These are phyloP conservation scores for Emys orbicularis DNA, from an alignment of 2,797 vertebrate species.

Conservation along the genomic window DNA sequence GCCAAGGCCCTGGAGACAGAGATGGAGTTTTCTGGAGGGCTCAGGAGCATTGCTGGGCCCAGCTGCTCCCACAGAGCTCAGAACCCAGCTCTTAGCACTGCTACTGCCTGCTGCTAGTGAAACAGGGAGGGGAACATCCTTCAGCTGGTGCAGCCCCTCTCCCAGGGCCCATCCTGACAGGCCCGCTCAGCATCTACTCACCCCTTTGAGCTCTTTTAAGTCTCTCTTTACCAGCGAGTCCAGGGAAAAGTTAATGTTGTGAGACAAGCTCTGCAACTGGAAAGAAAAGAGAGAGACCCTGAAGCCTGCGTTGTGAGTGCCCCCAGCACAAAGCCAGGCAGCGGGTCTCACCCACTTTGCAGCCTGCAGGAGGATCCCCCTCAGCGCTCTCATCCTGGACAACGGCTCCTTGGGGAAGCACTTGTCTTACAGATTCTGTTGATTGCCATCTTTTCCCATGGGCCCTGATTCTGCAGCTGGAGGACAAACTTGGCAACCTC, in stretches of 20 bases:
- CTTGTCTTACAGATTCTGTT: not conserved
- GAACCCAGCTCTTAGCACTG: not conserved
- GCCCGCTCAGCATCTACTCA: constrained; percentile 56
- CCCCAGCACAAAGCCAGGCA: not conserved
- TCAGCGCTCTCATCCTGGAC: not conserved
- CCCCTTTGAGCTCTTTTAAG: constrained; percentile 83
- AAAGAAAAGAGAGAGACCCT: constrained; percentile 42
- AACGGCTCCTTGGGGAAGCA: not conserved
- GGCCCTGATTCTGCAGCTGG: not conserved
- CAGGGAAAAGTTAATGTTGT: constrained; percentile 90
- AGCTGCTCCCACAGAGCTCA: not conserved
- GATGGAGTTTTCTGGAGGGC: fast-evolving
- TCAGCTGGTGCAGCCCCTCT: not conserved
- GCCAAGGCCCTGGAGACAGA: not conserved
- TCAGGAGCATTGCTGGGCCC: not conserved
- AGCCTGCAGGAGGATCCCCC: not conserved
- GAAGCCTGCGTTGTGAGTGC: no score
- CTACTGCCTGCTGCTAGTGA: not conserved
- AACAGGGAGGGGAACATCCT: not conserved
- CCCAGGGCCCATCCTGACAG: fast-evolving
- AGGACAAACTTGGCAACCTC: not conserved
- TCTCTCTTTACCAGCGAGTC: constrained; percentile 88
- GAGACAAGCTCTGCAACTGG: constrained; percentile 88
- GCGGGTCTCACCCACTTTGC: not conserved
- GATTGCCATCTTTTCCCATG: not conserved